Conservation (phyloP, 2,113 vertebrate species). For the Laterallus jamaicensis region DNA sequence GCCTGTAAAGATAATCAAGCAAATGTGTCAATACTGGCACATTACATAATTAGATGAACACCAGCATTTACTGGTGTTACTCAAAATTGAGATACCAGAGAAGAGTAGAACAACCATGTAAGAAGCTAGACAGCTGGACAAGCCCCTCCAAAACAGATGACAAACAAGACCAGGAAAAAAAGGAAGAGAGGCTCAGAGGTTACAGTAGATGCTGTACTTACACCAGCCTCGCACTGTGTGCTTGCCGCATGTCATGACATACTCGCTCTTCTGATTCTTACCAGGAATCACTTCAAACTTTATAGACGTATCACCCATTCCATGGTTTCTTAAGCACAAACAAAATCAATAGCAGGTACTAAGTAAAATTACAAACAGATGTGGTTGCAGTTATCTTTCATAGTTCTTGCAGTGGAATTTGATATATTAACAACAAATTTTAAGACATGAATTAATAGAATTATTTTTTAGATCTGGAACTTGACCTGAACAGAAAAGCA, state of each 20-base stretch:
- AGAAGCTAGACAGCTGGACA: background rate
- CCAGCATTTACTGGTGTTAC: background rate
- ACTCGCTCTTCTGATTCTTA: conserved; percentile 99
- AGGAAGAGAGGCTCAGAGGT: background rate
- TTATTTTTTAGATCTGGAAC: background rate
- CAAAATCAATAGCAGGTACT: background rate
- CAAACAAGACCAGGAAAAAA: background rate
- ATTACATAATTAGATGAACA: rapidly evolving
- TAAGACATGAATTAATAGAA: background rate
- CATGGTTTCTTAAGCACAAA: conserved; percentile 89
- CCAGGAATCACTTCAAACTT: conserved; percentile 99
- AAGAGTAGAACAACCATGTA: background rate
- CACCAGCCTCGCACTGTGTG: conserved; percentile 98
- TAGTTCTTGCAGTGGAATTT: background rate
- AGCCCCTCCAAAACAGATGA: background rate
- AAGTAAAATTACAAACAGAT: background rate
- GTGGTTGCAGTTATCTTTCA: background rate
- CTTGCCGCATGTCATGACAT: conserved; percentile 98
- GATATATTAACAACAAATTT: background rate
- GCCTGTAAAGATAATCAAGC: conserved; percentile 72
- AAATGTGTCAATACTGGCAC: background rate
- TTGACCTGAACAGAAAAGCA: background rate
- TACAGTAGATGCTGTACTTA: conserved; percentile 77
- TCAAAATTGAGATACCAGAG: background rate
- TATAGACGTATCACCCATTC: conserved; percentile 98